phyloP scores from a whole-genome alignment of 2,113 vertebrate species.

The Narcine bancroftii region DNA sequence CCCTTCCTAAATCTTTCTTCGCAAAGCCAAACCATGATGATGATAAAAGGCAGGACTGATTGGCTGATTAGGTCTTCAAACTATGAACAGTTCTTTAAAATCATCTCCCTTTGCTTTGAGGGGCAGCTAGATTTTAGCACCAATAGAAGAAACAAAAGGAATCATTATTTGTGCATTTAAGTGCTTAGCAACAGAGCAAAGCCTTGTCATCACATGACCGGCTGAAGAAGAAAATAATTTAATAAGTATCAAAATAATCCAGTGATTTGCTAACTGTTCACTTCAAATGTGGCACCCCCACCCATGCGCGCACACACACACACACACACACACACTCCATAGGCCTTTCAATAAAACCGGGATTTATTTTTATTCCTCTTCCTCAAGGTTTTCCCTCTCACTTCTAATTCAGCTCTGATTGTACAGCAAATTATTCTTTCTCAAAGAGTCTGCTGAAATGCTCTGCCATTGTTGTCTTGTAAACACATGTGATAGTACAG shows the following conservation, averaged over 20 bases:
- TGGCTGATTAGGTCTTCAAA: not conserved
- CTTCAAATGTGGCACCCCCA: too few species aligned
- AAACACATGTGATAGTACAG: too few species aligned
- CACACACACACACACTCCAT: not conserved
- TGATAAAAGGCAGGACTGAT: too few species aligned
- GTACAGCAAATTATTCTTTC: not conserved
- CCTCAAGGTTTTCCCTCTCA: not conserved
- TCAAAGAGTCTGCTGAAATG: not conserved
- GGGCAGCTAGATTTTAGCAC: not conserved
- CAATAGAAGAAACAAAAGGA: not conserved
- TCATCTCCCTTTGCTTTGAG: not conserved
- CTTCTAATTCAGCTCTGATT: not conserved
- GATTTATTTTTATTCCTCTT: not conserved
- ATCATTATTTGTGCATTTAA: constrained; percentile 1
- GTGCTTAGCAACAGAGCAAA: not conserved
- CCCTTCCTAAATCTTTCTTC: too few species aligned
- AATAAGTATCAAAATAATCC: not conserved
- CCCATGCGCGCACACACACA: too few species aligned
- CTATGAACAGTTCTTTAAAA: not conserved
- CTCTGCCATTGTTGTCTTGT: not conserved
- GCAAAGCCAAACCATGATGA: too few species aligned
- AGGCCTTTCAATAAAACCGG: not conserved
- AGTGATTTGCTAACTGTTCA: not conserved
- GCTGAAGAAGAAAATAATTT: too few species aligned
- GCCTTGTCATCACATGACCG: not conserved